phyloP scores from a whole-genome alignment of 2,888 invertebrate species.

The Tholera decimalis region DNA sequence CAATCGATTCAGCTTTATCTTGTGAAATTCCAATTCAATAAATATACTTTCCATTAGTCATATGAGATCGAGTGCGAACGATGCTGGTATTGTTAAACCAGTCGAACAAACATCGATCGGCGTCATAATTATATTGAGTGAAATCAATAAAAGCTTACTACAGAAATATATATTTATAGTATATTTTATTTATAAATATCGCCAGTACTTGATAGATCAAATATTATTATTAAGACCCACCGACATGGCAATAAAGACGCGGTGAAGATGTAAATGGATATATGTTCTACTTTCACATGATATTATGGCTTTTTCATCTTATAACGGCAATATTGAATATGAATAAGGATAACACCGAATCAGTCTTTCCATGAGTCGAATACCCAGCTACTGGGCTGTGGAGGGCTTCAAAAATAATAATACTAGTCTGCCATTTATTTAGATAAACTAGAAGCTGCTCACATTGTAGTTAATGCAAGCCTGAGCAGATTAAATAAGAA shows the following conservation, averaged over 20 bases:
- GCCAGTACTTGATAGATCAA: conserved; percentile 4
- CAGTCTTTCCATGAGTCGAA: neutral
- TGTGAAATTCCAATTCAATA: conserved; percentile 46
- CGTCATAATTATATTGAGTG: conserved; percentile 8
- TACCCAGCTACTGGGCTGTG: neutral
- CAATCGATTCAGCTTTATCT: conserved; percentile 49
- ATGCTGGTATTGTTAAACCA: conserved; percentile 18
- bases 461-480: too few species aligned
- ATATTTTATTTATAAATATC: conserved; percentile 6
- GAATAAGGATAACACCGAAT: neutral
- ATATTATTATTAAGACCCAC: conserved; percentile 19
- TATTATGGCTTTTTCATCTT: neutral
- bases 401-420: neutral
- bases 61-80: conserved; percentile 30
- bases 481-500: neutral
- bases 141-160: conserved; percentile 17
- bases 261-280: neutral
- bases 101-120: conserved; percentile 5
- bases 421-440: neutral
- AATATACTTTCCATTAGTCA: conserved; percentile 36
- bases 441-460: neutral
- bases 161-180: conserved; percentile 16
- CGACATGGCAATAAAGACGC: conserved; percentile 9
- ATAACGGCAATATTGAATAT: neutral
- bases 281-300: neutral